These are phyloP conservation scores for Barbus barbus DNA, from an alignment of 2,113 vertebrate species.

Conservation along the genomic window DNA sequence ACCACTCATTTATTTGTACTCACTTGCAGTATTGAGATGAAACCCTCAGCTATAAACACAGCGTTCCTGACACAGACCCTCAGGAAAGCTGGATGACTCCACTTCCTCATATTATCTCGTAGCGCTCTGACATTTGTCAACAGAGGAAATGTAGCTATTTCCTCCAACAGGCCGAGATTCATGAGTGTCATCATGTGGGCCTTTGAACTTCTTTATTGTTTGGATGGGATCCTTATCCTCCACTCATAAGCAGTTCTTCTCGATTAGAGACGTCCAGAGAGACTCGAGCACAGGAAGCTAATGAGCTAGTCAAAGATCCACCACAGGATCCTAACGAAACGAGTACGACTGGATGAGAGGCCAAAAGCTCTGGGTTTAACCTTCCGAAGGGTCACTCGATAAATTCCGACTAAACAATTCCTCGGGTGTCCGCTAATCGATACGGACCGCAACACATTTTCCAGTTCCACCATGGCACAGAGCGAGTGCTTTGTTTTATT, in stretches of 20 bases:
- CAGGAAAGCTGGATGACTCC: constrained; percentile 55
- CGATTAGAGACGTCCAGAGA: constrained; percentile 30
- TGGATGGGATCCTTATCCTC: constrained; percentile 47
- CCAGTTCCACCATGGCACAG: constrained; percentile 71
- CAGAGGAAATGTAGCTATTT: constrained; percentile 62
- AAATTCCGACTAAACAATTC: constrained; percentile 89
- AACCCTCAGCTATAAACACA: constrained; percentile 38
- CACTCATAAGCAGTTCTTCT: constrained; percentile 25
- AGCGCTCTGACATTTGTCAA: constrained; percentile 54
- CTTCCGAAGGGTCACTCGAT: constrained; percentile 84
- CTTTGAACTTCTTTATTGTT: constrained; percentile 54
- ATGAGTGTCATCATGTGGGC: constrained; percentile 31
- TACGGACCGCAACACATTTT: constrained; percentile 65
- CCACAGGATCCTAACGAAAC: constrained; percentile 61
- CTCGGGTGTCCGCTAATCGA: constrained; percentile 63
- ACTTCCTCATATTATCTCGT: constrained; percentile 55
- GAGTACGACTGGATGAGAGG: constrained; percentile 74
- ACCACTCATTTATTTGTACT: neutral
- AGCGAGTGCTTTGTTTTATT: neutral
- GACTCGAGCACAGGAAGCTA: neutral
- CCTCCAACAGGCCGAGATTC: constrained; percentile 49
- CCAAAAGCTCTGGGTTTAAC: constrained; percentile 86
- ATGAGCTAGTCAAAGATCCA: constrained; percentile 9
- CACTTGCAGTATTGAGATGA: neutral
- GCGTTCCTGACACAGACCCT: constrained; percentile 33